Base-by-base conservation (phyloP, 2,797 vertebrate species). In the Sebastes goodei region DNA sequence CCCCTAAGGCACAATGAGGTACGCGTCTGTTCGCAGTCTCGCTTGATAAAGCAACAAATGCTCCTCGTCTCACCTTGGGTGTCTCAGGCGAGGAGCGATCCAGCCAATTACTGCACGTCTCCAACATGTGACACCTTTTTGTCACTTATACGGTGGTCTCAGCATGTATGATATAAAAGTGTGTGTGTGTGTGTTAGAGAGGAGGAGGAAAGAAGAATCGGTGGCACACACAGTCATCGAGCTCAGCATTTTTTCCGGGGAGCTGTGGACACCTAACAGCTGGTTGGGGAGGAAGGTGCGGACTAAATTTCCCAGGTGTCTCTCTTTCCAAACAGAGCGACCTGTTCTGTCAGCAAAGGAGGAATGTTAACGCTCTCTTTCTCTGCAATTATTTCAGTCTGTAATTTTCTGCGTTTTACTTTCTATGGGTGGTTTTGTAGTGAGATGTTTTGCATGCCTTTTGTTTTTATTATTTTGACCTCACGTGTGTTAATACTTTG, bases 221-320 rank as follows among this genome's bases (percentile, higher is more conserved):
- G 68, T 82, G 64, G 70, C 60, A 46, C 57, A 23, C 62, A 2
- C 32, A 49, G 63, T 76, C 72, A 17, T 57, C 5, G 5, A 81
- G 76, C 83, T 93, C 71, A 82, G 83, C 87, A 42, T 49, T 86
- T 88, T 87, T 79, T 33, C 2, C 2, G 0, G 66, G 21, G 77
- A 77, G 76, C 78, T 78, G 81, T 71, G 81, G 85, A 85, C 76
- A 53, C 35, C 63, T 65, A 93, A 90, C 92, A 93, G 91, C 87
- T 87, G 91, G 73, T 84, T 20, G 25, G 86, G 83, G 80, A 88
- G 77, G 78, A 80, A 81, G 69, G 55, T 30, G 80, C 5, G 0
- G 73, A 35, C 78, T 86, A 84, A 81, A 91, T 93, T 92, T 92
- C 90, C 92, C 92, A 88, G 84, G 88, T 88, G 90, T 74, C 71